Evolutionary conservation across 1,140 invertebrate genomes (phyloP).

Genomic region (Drosophila pandora): DNA sequence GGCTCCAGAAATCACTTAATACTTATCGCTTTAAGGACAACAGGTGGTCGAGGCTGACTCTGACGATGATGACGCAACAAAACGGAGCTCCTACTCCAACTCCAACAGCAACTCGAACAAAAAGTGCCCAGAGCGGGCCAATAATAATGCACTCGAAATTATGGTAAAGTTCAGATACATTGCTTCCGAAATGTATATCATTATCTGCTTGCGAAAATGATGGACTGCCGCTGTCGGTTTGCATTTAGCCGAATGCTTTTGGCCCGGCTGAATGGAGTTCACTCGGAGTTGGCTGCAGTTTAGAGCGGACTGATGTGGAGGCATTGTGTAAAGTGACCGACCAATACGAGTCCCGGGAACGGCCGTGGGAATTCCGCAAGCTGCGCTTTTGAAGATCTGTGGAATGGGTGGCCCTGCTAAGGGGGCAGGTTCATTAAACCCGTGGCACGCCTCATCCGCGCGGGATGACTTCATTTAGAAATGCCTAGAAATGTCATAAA

Average conservation of each 20-base stretch:
- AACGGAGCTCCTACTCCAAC: slow-evolving; percentile 1
- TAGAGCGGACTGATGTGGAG: slow-evolving; percentile 8
- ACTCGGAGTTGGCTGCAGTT: neutral
- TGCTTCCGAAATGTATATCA: slow-evolving; percentile 80
- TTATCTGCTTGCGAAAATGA: slow-evolving; percentile 73
- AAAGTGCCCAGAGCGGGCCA: slow-evolving; percentile 32
- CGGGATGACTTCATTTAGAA: slow-evolving; percentile 67
- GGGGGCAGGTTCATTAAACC: slow-evolving; percentile 69
- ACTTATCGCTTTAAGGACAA: slow-evolving; percentile 78
- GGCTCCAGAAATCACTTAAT: slow-evolving; percentile 58
- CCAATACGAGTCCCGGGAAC: slow-evolving; percentile 25
- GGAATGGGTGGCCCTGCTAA: slow-evolving; percentile 4
- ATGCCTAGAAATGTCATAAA: slow-evolving; percentile 71
- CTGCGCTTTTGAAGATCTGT: slow-evolving; percentile 3
- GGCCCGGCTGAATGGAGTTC: slow-evolving; percentile 21
- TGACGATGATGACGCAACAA: slow-evolving; percentile 38
- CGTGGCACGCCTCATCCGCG: slow-evolving; percentile 51
- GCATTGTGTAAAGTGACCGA: slow-evolving; percentile 11
- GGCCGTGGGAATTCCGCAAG: slow-evolving; percentile 67
- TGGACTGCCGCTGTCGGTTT: slow-evolving; percentile 65
- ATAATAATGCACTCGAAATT: slow-evolving; percentile 77
- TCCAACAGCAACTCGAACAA: neutral
- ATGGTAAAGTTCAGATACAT: slow-evolving; percentile 76
- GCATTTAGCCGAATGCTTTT: slow-evolving; percentile 43
- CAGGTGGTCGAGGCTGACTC: slow-evolving; percentile 57